Conservation (phyloP, 2,888 invertebrate species). For the Rosalia funebris region DNA sequence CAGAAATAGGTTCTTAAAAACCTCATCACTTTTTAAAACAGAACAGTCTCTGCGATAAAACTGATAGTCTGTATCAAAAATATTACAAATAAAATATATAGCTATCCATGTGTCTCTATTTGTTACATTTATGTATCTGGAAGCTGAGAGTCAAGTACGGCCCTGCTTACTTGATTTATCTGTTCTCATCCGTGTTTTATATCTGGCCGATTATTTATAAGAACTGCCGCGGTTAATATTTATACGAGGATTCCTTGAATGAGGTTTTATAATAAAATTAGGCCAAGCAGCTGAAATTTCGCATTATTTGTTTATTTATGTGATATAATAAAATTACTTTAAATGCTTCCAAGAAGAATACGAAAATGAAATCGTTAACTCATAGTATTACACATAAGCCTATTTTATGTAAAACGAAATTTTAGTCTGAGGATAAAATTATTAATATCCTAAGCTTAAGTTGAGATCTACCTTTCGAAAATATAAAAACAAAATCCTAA, state of each 20-base stretch:
- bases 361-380: constrained; percentile 14
- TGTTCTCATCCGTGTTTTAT: constrained; percentile 5
- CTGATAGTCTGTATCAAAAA: no score
- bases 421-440: neutral
- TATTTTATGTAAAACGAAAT: neutral
- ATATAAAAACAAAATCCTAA: no score
- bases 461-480: no score
- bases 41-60: no score
- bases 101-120: no score
- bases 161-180: constrained; percentile 13
- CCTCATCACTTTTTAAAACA: no score
- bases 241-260: constrained; percentile 17
- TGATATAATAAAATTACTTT: constrained; percentile 15
- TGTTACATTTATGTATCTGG: no score
- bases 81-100: no score
- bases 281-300: constrained; percentile 20
- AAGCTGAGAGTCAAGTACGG: neutral
- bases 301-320: constrained; percentile 20
- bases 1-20: no score
- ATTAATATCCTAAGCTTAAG: no score
- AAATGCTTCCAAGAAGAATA: constrained; percentile 17
- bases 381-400: neutral
- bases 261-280: constrained; percentile 23
- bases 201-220: constrained; percentile 16
- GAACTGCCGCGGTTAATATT: constrained; percentile 16